Conservation (phyloP, 2,797 vertebrate species). For the Geotrypetes seraphini region DNA sequence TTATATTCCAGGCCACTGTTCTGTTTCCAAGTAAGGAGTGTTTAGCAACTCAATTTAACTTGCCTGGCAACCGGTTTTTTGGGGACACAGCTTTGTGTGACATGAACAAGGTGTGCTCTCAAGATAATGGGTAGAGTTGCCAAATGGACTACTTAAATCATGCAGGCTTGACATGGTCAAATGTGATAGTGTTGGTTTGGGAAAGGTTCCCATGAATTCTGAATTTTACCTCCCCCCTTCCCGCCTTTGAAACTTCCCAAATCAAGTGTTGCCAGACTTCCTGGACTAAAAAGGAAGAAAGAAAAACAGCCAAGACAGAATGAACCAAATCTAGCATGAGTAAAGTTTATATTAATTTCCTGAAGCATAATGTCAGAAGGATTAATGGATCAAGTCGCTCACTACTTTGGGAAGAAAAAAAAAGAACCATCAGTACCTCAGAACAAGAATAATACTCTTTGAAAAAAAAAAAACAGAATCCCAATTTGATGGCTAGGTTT, state of each 20-base stretch:
- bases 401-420: slow-evolving; percentile 59
- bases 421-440: slow-evolving; percentile 57
- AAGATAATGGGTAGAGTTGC: slow-evolving; percentile 7
- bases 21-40: slow-evolving; percentile 3
- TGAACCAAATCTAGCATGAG: slow-evolving; percentile 33
- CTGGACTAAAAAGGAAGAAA: slow-evolving; percentile 9
- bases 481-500: slow-evolving; percentile 53
- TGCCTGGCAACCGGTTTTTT: neutral
- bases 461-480: slow-evolving; percentile 55
- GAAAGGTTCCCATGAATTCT: slow-evolving; percentile 8
- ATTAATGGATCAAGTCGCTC: slow-evolving; percentile 54
- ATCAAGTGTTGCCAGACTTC: slow-evolving; percentile 1
- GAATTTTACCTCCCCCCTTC: too few species aligned
- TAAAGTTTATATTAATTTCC: slow-evolving; percentile 55
- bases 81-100: neutral
- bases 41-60: slow-evolving; percentile 9
- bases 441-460: slow-evolving; percentile 54
- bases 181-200: slow-evolving; percentile 5
- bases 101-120: slow-evolving; percentile 10
- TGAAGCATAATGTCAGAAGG: slow-evolving; percentile 58
- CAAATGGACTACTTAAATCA: slow-evolving; percentile 11
- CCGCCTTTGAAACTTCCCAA: neutral
- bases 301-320: slow-evolving; percentile 24
- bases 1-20: slow-evolving; percentile 8
- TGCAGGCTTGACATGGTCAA: neutral